Evolutionary conservation across 2,888 invertebrate genomes (phyloP).

Genomic region (Drosophila gaucha): DNA sequence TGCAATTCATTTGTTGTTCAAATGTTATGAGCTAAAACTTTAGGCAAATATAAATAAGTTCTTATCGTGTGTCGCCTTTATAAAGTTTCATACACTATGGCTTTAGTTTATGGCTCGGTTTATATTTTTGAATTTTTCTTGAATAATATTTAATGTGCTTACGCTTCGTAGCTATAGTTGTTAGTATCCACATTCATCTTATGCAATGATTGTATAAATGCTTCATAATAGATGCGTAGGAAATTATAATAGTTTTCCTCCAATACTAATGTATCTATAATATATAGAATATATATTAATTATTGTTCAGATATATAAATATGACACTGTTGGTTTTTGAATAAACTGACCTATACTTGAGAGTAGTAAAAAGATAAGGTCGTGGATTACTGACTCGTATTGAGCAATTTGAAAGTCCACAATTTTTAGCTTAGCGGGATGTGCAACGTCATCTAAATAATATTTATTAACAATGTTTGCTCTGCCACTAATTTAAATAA

Average conservation of each 20-base stretch:
- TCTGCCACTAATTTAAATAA: no score
- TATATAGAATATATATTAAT: not conserved
- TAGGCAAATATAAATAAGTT: no score
- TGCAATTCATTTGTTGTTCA: no score
- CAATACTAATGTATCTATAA: slow-evolving; percentile 81
- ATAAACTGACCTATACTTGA: slow-evolving; percentile 84
- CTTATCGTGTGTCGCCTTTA: no score
- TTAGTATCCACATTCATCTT: slow-evolving; percentile 83
- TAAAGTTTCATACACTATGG: no score
- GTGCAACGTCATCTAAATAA: slow-evolving; percentile 66
- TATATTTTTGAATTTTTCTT: not conserved
- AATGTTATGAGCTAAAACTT: no score
- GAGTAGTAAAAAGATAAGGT: slow-evolving; percentile 86
- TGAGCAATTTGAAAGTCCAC: slow-evolving; percentile 87
- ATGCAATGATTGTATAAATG: slow-evolving; percentile 84
- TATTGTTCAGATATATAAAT: not conserved
- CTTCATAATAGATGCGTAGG: slow-evolving; percentile 86
- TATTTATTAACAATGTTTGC: not conserved
- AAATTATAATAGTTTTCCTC: slow-evolving; percentile 85
- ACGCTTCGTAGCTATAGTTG: slow-evolving; percentile 84
- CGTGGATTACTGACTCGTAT: slow-evolving; percentile 86
- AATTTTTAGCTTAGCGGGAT: slow-evolving; percentile 86
- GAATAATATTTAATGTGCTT: slow-evolving; percentile 46
- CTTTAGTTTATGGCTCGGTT: no score
- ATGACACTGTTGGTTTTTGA: not conserved